Evolutionary conservation across 2,797 vertebrate genomes (phyloP).

Genomic region (Cheirogaleus major): DNA sequence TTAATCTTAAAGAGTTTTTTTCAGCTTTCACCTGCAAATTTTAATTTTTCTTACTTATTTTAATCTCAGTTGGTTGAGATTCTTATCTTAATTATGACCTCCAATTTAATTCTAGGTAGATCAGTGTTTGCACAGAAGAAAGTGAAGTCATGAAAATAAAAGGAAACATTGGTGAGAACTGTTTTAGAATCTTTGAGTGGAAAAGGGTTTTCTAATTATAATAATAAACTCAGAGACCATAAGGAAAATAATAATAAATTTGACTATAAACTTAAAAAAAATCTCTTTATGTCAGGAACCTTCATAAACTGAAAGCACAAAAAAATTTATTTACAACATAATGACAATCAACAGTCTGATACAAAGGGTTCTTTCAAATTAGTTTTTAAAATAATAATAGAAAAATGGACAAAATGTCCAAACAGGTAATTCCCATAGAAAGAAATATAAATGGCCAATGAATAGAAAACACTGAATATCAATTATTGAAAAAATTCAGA

Average conservation of each 20-base stretch:
- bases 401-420: neutral
- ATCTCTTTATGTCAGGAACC: neutral
- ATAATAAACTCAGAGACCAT: neutral
- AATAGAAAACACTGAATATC: neutral
- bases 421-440: neutral
- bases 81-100: neutral
- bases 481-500: slow-evolving; percentile 15
- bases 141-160: neutral
- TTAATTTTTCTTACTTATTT: slow-evolving; percentile 35
- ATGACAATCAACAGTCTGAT: neutral
- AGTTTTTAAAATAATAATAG: slow-evolving; percentile 7
- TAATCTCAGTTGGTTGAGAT: neutral
- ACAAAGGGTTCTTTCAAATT: neutral
- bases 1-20: neutral
- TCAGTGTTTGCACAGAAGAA: slow-evolving; percentile 13
- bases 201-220: neutral
- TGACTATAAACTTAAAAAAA: neutral
- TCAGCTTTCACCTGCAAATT: neutral
- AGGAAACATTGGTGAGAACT: neutral
- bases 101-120: neutral
- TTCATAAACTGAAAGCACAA: slow-evolving; percentile 13
- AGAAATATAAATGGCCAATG: neutral
- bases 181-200: neutral
- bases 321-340: slow-evolving; percentile 15
- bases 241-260: slow-evolving; percentile 8